phyloP scores from a whole-genome alignment of 2,797 vertebrate genomes.

The Ataeniobius toweri region DNA sequence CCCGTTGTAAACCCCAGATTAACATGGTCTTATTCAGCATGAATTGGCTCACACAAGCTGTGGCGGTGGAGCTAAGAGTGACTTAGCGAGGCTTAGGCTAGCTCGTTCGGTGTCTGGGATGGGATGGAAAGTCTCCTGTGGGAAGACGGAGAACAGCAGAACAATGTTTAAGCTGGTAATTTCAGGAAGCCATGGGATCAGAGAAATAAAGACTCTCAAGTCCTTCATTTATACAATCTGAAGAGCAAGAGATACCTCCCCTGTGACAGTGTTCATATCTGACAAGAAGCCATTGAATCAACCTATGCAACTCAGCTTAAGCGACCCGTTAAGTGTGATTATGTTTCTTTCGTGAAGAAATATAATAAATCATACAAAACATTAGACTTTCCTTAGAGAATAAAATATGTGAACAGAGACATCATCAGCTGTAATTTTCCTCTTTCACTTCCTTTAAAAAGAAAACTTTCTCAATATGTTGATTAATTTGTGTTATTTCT shows the following conservation, averaged over 20 bases:
- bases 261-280: slow-evolving; percentile 26
- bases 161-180: slow-evolving; percentile 69
- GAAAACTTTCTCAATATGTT: neutral
- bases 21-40: slow-evolving; percentile 80
- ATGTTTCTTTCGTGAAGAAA: neutral
- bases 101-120: slow-evolving; percentile 71
- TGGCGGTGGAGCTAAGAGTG: slow-evolving; percentile 71
- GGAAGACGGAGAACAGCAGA: slow-evolving; percentile 71
- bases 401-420: neutral
- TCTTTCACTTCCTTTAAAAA: neutral
- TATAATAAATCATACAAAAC: neutral
- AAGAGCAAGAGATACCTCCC: slow-evolving; percentile 37
- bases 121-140: slow-evolving; percentile 73
- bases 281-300: slow-evolving; percentile 8
- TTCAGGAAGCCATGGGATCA: slow-evolving; percentile 72
- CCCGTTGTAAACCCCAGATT: slow-evolving; percentile 73
- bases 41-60: slow-evolving; percentile 72
- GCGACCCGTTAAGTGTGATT: neutral
- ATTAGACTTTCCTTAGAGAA: neutral
- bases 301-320: neutral
- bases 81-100: slow-evolving; percentile 77
- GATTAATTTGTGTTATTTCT: neutral
- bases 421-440: slow-evolving; percentile 4
- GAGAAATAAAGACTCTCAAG: slow-evolving; percentile 67
- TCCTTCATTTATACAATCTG: slow-evolving; percentile 58